These are phyloP conservation scores for Zhengitettix transpicula DNA, from an alignment of 2,888 invertebrate genomes.

Conservation along the genomic window DNA sequence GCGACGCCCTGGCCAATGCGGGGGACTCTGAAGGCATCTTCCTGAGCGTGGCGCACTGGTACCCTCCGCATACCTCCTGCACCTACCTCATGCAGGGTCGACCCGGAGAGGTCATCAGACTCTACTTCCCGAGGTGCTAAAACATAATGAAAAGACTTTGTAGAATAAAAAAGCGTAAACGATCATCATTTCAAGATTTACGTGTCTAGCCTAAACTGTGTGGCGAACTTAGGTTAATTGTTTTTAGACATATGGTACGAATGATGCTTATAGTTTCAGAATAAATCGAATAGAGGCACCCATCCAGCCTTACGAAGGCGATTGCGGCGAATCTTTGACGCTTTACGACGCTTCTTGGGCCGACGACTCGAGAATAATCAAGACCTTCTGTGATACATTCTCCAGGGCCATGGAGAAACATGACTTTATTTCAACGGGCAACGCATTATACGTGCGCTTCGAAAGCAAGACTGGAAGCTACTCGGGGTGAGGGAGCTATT, in stretches of 20 bases:
- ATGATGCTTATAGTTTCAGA: slow-evolving; percentile 45
- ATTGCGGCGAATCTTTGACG: slow-evolving; percentile 79
- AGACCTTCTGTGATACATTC: slow-evolving; percentile 88
- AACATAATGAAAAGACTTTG: background rate
- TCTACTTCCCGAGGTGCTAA: slow-evolving; percentile 74
- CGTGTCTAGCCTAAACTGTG: background rate
- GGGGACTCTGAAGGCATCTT: slow-evolving; percentile 79
- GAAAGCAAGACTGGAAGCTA: slow-evolving; percentile 87
- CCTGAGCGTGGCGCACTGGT: slow-evolving; percentile 85
- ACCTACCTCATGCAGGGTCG: slow-evolving; percentile 79
- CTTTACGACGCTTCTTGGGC: slow-evolving; percentile 78
- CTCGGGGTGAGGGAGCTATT: slow-evolving; percentile 43
- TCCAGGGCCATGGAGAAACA: slow-evolving; percentile 86
- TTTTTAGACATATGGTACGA: too few species aligned
- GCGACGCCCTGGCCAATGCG: slow-evolving; percentile 57
- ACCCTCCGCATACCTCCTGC: slow-evolving; percentile 82
- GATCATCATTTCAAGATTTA: background rate
- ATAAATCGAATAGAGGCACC: slow-evolving; percentile 81
- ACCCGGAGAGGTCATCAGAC: slow-evolving; percentile 69
- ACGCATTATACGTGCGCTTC: slow-evolving; percentile 72
- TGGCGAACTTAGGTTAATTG: too few species aligned
- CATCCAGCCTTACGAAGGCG: slow-evolving; percentile 68
- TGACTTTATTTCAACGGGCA: slow-evolving; percentile 78
- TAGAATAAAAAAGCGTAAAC: background rate
- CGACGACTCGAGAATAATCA: slow-evolving; percentile 78